Base-by-base conservation (phyloP, 2,797 vertebrate genomes). In the Propithecus perrieri region DNA sequence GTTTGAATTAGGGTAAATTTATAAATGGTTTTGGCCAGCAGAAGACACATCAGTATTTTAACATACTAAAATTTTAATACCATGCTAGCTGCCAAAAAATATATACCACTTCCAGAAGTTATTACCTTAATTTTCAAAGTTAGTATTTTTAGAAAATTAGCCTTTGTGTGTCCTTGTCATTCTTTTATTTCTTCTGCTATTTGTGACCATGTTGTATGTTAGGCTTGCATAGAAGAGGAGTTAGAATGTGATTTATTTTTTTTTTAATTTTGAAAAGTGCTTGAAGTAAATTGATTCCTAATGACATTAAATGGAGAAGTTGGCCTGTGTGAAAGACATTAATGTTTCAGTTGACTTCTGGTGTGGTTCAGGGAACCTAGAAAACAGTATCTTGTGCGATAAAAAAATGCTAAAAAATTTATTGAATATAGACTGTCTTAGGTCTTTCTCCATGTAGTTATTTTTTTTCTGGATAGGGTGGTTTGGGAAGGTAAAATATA, bases 181-280 rank as follows among this genome's bases (percentile, higher is more conserved):
- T 79, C 4, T 76, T 94, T 88, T 69, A 55, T 91, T 94, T 92
- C 8, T 93, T 75, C 41, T 57, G 3, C 30, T 81, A 13, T 26
- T 67, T 83, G 28, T 89, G 89, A 17, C 38, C n/a, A 55, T 88
- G 33, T 8, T 76, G 26, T 57, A 17, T 41, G n/a, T 74, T 92
- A 43, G 75, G 92, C 11, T 95, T 89, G 0, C 35, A 65, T 22
- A 89, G 35, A 78, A 88, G 30, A 63, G 26, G 43, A 38, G 5
- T 33, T 87, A 12, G 71, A 18, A n/a, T 94, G n/a, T 33, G 24
- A 50, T 67, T 91, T 72, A 63, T 61, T 59, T 61, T 63, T 63
- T 95, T 90, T 75, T 22, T 26, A 81, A 85, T 94, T 96, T 94
- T 84, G 38, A 86, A 95, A 91, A 79, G 20, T 17, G 48, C 9